Percentiles rank a stretch among this genome's conserved stretches.
Conservation (phyloP, 2,888 invertebrate genomes). For the Adela reaumurella region DNA sequence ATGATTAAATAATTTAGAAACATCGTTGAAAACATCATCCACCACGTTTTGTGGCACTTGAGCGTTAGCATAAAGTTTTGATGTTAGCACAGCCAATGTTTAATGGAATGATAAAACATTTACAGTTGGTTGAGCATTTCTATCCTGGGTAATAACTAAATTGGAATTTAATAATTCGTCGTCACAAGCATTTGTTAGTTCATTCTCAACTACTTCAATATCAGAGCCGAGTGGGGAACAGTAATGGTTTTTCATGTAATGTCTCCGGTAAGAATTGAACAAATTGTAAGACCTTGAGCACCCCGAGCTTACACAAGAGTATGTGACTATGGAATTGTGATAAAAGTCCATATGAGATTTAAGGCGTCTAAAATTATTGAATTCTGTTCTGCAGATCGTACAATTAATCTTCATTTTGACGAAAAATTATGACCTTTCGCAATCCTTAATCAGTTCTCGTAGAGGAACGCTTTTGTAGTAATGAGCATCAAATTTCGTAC, state of each 20-base stretch:
- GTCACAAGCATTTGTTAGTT: no score
- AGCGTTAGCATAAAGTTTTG: constrained; percentile 6
- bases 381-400: neutral
- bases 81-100: no score
- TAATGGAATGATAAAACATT: no score
- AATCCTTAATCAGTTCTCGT: neutral
- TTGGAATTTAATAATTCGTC: no score
- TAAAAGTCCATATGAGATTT: constrained; percentile 4
- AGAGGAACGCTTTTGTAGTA: neutral
- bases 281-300: constrained; percentile 3
- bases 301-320: constrained; percentile 3
- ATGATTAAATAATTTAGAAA: neutral
- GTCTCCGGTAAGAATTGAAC: constrained; percentile 6
- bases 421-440: no score
- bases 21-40: neutral
- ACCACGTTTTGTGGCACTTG: constrained; percentile 1
- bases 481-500: neutral
- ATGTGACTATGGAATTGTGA: constrained; percentile 2
- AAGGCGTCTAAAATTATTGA: constrained; percentile 1
- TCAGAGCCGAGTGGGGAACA: no score
- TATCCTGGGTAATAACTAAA: no score
- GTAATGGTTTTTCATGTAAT: constrained; percentile 4
- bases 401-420: neutral
- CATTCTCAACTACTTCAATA: no score
- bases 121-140: no score